Base-by-base conservation (phyloP, 23 tunicate genomes). In the Trididemnum clinides region DNA sequence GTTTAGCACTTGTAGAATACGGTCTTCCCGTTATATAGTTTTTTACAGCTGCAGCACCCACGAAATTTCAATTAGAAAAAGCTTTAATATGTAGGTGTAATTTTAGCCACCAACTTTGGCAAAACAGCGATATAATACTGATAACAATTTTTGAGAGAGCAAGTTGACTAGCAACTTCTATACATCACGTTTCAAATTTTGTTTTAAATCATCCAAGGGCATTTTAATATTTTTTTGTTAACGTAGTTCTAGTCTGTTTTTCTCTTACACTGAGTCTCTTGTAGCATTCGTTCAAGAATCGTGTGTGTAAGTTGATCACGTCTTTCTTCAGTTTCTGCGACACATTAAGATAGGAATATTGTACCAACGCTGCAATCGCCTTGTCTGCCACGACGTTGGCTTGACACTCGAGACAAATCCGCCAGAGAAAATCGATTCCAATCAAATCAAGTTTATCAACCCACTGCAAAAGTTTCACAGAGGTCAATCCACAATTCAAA, bases 261-360 rank as follows among this genome's bases (percentile, higher is more conserved):
- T n/a, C n/a, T 18, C 89, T 78, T 63, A 92, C 97, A 64, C 84
- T 71, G 23, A 92, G 71, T 63, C 97, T 62, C 70, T 78, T 87
- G 86, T 87, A 87, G 75, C 97, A 92, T 39, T 92, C 91, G 54
- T 85, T 78, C 33, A 92, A 76, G 57, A 92, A 92, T 32, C 74
- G 73, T 31, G 83, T 54, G 33, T 92, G 97, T 3, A 92, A 70
- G 15, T 81, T 27, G 0, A 58, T 34, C 23, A 63, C 79, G 69
- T 92, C 91, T 39, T 79, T 83, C 75, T 87, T 92, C 1, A 92
- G 89, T 1, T 87, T 87, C 33, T 72, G 71, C 21, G 86, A 79
- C 78, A 83, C 91, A 33, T 83, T 75, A 3, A 84, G 25, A 74
- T 83, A 92, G 33, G 91, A 84, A 72, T 88, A 92, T 23, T 65